Evolutionary conservation across 1,140 invertebrate genomes (phyloP).

Genomic region (Neuroterus valhalla): DNA sequence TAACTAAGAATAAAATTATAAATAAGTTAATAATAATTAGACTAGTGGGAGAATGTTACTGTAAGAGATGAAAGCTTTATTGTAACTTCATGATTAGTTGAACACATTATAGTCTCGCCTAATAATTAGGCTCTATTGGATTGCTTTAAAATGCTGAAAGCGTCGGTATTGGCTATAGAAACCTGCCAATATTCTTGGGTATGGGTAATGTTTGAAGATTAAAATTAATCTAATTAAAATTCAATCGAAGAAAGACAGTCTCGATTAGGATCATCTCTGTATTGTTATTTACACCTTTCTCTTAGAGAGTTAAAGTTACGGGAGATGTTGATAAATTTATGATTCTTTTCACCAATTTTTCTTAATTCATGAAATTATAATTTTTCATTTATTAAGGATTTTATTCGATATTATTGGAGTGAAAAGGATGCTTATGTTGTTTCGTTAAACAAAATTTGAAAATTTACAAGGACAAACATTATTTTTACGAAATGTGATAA

Average conservation of each 20-base stretch:
- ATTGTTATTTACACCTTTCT: background rate
- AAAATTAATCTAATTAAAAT: background rate
- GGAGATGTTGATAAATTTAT: too few species aligned
- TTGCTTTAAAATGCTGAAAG: constrained; percentile 1
- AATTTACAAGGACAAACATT: background rate
- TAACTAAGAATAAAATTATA: background rate
- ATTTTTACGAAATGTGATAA: constrained; percentile 15
- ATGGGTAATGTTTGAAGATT: background rate
- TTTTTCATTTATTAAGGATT: background rate
- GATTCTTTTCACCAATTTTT: too few species aligned
- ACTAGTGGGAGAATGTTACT: constrained; percentile 2
- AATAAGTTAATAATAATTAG: background rate
- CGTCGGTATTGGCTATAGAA: background rate
- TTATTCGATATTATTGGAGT: background rate
- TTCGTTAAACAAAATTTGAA: constrained; percentile 1
- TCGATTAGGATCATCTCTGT: background rate
- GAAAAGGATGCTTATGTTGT: constrained; percentile 13
- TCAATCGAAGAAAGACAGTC: background rate
- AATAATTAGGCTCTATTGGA: constrained; percentile 4
- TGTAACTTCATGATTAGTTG: constrained; percentile 1
- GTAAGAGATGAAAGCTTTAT: constrained; percentile 1
- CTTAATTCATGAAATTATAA: too few species aligned
- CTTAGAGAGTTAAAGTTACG: too few species aligned
- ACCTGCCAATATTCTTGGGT: background rate
- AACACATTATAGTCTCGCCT: constrained; percentile 25